These are phyloP conservation scores for Megalonaias nervosa DNA, from an alignment of 1,140 invertebrate species.

Conservation along the genomic window DNA sequence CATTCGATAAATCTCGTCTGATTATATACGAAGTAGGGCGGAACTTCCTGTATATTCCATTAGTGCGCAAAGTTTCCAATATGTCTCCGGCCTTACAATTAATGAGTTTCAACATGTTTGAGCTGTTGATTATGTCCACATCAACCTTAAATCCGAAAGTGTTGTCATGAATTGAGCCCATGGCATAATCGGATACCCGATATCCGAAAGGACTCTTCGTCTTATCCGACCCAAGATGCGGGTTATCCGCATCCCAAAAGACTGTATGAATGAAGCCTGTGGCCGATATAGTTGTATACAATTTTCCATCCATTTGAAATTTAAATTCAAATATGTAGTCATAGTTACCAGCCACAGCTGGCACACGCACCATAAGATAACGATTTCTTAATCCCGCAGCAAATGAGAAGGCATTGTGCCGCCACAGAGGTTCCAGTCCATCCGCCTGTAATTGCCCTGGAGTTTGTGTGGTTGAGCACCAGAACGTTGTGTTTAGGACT, in stretches of 20 bases:
- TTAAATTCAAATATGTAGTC: conserved; percentile 49
- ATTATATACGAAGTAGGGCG: conserved; percentile 30
- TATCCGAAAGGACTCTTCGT: conserved; percentile 43
- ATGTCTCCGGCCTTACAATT: conserved; percentile 34
- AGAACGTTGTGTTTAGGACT: conserved; percentile 23
- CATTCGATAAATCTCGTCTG: conserved; percentile 34
- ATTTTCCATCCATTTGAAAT: conserved; percentile 40
- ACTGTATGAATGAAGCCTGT: conserved; percentile 49
- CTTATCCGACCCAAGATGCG: conserved; percentile 19
- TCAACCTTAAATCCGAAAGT: conserved; percentile 59
- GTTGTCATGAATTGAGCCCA: conserved; percentile 56
- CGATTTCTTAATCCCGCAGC: conserved; percentile 24
- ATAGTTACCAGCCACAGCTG: conserved; percentile 36
- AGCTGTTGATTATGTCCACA: conserved; percentile 46
- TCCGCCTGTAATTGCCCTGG: conserved; percentile 23
- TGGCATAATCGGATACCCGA: conserved; percentile 29
- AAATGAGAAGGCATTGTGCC: conserved; percentile 11
- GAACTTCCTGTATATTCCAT: conserved; percentile 8
- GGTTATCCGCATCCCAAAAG: conserved; percentile 37
- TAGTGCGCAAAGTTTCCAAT: conserved; percentile 23
- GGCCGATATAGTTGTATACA: conserved; percentile 29
- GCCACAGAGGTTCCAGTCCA: conserved; percentile 19
- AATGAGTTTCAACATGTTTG: conserved; percentile 49
- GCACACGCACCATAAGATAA: conserved; percentile 21
- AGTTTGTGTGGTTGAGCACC: conserved; percentile 13